Conservation (phyloP, 2,797 vertebrate species). For the Chelmon rostratus region DNA sequence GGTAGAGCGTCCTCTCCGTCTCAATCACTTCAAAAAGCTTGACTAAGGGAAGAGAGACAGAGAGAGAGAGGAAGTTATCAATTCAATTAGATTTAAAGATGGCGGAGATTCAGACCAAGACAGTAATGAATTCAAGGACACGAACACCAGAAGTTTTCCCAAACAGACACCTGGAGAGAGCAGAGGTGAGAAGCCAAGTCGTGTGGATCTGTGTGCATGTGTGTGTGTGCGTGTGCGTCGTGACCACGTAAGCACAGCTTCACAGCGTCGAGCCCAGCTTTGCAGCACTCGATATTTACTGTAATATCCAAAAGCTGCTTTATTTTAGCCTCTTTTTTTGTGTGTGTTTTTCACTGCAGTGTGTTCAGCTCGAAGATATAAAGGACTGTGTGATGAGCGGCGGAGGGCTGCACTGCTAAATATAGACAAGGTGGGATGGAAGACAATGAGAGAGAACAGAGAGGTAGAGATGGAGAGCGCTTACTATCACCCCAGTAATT, state of each 20-base stretch:
- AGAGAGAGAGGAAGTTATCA: conserved; percentile 27
- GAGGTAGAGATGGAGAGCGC: conserved; percentile 8
- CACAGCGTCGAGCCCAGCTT: conserved; percentile 5
- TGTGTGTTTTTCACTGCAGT: conserved; percentile 40
- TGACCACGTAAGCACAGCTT: conserved; percentile 23
- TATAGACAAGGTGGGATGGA: conserved; percentile 75
- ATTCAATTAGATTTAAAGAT: conserved; percentile 41
- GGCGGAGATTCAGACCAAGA: conserved; percentile 4
- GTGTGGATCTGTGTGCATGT: conserved; percentile 15
- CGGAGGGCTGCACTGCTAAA: conserved; percentile 67
- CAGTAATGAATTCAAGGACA: conserved; percentile 34
- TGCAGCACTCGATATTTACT: conserved; percentile 57
- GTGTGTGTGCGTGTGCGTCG: conserved; percentile 10
- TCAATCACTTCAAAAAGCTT: conserved; percentile 99
- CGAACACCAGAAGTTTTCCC: not conserved
- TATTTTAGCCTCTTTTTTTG: too few relatives aligned
- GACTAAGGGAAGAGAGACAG: conserved; percentile 78
- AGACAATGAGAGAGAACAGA: conserved; percentile 40
- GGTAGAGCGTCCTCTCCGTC: conserved; percentile 98
- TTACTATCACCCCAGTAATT: conserved; percentile 45
- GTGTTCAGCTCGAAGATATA: conserved; percentile 31
- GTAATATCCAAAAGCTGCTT: conserved; percentile 14
- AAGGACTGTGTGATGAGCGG: conserved; percentile 53
- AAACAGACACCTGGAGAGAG: not conserved
- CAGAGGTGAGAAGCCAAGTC: conserved; percentile 3